phyloP scores from a whole-genome alignment of 2,888 invertebrate genomes.

The Ichneumoninae sp. region DNA sequence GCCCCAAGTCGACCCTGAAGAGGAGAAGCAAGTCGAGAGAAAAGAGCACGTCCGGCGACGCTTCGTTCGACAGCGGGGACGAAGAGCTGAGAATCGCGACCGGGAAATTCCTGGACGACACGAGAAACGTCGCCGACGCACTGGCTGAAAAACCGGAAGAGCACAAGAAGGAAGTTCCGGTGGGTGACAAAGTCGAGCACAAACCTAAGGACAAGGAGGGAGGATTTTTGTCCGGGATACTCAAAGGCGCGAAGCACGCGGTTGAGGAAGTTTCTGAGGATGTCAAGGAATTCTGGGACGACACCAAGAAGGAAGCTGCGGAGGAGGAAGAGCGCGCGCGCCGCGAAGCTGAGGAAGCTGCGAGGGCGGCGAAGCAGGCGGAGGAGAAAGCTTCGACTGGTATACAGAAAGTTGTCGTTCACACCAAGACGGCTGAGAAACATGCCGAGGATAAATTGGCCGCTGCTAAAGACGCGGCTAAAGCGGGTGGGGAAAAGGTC shows the following conservation, averaged over 20 bases:
- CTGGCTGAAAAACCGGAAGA: constrained; percentile 68
- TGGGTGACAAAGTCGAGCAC: constrained; percentile 60
- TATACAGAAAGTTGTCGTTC: constrained; percentile 50
- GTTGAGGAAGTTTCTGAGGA: constrained; percentile 70
- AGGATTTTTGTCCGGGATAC: constrained; percentile 70
- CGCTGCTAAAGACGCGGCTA: constrained; percentile 82
- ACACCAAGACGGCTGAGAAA: constrained; percentile 46
- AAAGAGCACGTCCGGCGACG: constrained; percentile 60
- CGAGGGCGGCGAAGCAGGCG: constrained; percentile 52
- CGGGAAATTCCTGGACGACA: constrained; percentile 79
- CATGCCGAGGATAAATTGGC: constrained; percentile 50
- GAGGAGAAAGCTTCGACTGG: constrained; percentile 60
- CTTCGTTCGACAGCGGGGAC: constrained; percentile 69
- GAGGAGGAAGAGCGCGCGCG: constrained; percentile 65
- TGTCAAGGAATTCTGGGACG: constrained; percentile 71
- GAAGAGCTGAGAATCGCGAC: constrained; percentile 74
- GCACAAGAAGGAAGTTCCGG: constrained; percentile 69
- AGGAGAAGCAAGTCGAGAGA: constrained; percentile 67
- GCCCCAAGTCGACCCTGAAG: constrained; percentile 69
- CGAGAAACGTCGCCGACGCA: constrained; percentile 70
- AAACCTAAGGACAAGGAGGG: constrained; percentile 70
- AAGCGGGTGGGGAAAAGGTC: constrained; percentile 75
- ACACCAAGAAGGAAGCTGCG: constrained; percentile 67
- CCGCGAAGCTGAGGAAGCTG: constrained; percentile 49
- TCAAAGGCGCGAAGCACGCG: constrained; percentile 68